Base-by-base conservation (phyloP, 2,797 vertebrate genomes). In the Eulemur rubriventer region DNA sequence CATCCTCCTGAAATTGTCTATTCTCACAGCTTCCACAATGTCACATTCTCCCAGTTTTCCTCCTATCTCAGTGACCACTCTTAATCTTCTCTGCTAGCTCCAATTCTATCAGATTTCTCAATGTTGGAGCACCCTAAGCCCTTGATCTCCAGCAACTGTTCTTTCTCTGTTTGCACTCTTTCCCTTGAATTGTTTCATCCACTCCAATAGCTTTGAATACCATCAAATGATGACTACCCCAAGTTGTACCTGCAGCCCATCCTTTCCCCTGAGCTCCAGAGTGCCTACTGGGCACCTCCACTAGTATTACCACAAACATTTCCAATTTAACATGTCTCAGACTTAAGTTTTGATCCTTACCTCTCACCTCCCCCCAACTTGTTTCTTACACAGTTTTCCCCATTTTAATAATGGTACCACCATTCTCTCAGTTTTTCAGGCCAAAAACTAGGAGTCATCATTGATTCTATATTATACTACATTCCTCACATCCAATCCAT, bases 121-220 rank as follows among this genome's bases (percentile, higher is more conserved):
- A 50, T 26, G 38, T 0, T 8, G 13, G n/a, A 22, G 33, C 43
- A 38, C 18, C 9, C 3, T 2, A 24, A 24, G 72, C 2, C 1
- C 63, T 65, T 78, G 55, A 46, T 57, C 78, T 50, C 12, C 33
- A 52, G 59, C 26, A 30, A 55, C 7, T n/a, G 43, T 18, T 55
- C 30, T 46, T 63, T 91, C 76, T 57, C 75, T 33, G 5, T 16
- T 18, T 38, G 41, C 30, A 28, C 5, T 76, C 52, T 13, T 61
- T 48, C n/a, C 82, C 46, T 41, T 46, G 30, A 43, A 43, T 41
- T 30, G 4, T 52, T 63, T 41, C n/a, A 43, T 48, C 61, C 59
- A 35, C 59, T 95, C 35, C 59, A 48, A 69, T 8, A 76, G 16
- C 61, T 75, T 63, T 61, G 18, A 61, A 52, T 16, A 55, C 24